Base-by-base conservation (phyloP, 2,797 vertebrate genomes). In the Huso huso region DNA sequence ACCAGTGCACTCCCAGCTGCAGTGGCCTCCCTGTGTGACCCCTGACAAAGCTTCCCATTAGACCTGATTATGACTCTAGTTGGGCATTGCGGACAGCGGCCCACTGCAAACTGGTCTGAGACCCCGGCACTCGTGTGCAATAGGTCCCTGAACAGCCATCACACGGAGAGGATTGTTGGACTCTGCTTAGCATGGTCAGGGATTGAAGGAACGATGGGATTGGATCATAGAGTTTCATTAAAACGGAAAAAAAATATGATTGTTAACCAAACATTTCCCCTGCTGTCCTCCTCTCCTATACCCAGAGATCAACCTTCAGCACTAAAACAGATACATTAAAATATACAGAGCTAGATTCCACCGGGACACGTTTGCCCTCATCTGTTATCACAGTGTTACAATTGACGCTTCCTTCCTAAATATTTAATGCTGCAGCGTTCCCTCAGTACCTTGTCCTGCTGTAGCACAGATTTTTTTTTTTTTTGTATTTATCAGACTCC, bases 111-210 rank as follows among this genome's bases (percentile, higher is more conserved):
- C 8, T 0, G 61, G 61, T 18, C 48, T 8, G 61, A 48, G 61
- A 61, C 61, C 61, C 18, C 18, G 4, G 61, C 48, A 7, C 61
- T 62, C 48, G 3, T 9, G 11, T n/a, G 18, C 15, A 62, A 18
- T 10, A 8, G 18, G 61, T 62, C 61, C 61, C 61, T 8, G 61
- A 18, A 62, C 61, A 11, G 61, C 48, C 61, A 48, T 62, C 61
- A 62, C 61, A 48, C 10, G 18, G 10, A 62, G 4, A 37, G 7
- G 7, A 37, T 23, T 23, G 12, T 62, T 62, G 8, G 13, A 37
- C 61, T 18, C 10, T 10, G 53, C 53, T 55, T 55, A 55, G n/a
- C 37, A n/a, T 55, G 53, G 53, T 10, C 61, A 37, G 61, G 15
- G 61, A 23, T 10, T 23, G 9, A 48, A 37, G 12, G 11, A 58